Base-by-base conservation (phyloP, 1,140 invertebrate species). In the Aphaenogaster rudis region DNA sequence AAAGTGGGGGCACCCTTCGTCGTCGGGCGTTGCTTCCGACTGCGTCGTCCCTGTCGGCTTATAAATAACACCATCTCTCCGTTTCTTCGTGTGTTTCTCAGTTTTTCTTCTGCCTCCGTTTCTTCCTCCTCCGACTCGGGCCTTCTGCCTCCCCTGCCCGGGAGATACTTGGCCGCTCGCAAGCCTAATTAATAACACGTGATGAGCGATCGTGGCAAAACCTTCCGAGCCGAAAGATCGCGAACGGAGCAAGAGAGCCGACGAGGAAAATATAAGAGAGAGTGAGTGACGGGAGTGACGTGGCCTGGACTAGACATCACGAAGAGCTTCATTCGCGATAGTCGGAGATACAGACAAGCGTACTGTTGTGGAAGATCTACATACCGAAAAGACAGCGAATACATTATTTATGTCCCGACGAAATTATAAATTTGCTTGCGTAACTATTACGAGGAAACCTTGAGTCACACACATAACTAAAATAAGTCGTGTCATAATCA, bases 181-280 rank as follows among this genome's bases (percentile, higher is more conserved):
- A 84, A 78, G 92, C 91, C 93, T 95, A 95, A 95, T 95, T 95
- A 95, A 95, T 94, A 95, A 93, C 94, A 94, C 94, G 92, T 94
- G 94, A 95, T 93, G 93, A 94, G 90, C 92, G 91, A 93, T 94
- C 93, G 92, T 57, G 88, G 94, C 92, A 93, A 93, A 94, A 94
- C 90, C 90, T 88, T 52, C 63, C 45, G 42, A 71, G 52, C 71
- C 86, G 86, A 89, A 88, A 85, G 86, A 89, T 89, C 66, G 66
- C 63, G 86, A 74, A 28, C 86, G 63, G n/a, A 42, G 33, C 39
- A 28, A 80, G 52, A 45, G 79, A 82, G 42, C 28, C 67, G 52
- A 42, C 66, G 80, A 61, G 28, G 28, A 61, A n/a, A 61, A 50
- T 69, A 69, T 48, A 48, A 61, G 69, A 74, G 80, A 57, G 66